A percentile compares a stretch with the other conserved stretches of the same genome.
Evolutionary conservation across 1,140 invertebrate species (phyloP).

Genomic region (Globodera rostochiensis): DNA sequence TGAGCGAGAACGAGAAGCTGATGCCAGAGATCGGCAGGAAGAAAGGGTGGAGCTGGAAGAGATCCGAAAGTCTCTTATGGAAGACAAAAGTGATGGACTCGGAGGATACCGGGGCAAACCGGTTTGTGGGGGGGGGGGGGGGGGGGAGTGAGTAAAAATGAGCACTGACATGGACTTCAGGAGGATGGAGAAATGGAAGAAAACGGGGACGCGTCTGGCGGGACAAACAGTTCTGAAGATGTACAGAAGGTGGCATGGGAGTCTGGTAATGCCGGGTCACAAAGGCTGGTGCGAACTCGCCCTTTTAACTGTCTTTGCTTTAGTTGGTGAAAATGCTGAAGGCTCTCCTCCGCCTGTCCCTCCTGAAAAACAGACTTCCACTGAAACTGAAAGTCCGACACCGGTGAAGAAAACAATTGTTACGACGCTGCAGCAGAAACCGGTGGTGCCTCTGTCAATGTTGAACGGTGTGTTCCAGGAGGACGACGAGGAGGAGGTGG

Average conservation of each 20-base stretch:
- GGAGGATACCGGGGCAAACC: conserved; percentile 68
- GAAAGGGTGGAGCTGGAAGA: conserved; percentile 91
- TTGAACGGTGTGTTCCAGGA: conserved; percentile 59
- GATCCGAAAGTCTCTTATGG: conserved; percentile 79
- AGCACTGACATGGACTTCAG: background rate
- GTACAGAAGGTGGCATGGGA: conserved; percentile 1
- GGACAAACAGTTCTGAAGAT: background rate
- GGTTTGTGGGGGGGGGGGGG: background rate
- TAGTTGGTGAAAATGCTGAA: background rate
- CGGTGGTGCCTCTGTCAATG: conserved; percentile 16
- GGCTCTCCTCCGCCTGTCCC: background rate
- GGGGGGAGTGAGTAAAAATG: background rate
- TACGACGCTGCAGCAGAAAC: conserved; percentile 73
- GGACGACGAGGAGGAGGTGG: conserved; percentile 70
- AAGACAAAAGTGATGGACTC: conserved; percentile 72
- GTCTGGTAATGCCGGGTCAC: background rate
- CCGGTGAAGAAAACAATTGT: conserved; percentile 66
- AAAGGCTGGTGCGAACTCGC: no score
- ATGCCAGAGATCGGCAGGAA: conserved; percentile 82
- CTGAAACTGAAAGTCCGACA: conserved; percentile 20
- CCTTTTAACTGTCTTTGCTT: background rate
- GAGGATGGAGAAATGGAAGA: background rate
- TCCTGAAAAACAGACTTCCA: background rate
- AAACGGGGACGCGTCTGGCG: background rate
- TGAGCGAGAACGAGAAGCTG: conserved; percentile 86